Evolutionary conservation across 2,888 invertebrate species (phyloP).

Genomic region (Heliconius ethilla): DNA sequence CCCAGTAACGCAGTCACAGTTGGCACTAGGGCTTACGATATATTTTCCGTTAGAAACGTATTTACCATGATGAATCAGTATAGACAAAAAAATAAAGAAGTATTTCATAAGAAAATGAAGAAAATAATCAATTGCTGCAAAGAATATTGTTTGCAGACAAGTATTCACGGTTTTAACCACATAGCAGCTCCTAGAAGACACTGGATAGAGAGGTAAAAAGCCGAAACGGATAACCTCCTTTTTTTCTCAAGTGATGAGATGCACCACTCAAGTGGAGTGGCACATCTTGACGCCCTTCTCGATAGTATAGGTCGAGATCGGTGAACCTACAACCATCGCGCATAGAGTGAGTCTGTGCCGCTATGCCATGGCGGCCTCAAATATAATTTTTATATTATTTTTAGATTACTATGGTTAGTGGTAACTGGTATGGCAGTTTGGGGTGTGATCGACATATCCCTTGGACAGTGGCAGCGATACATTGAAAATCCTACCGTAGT

Average conservation of each 20-base stretch:
- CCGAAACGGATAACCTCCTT: not conserved
- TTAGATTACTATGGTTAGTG: conserved; percentile 70
- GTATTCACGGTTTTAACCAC: conserved; percentile 76
- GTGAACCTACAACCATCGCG: not conserved
- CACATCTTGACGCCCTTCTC: not conserved
- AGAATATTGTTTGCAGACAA: conserved; percentile 73
- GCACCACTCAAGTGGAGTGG: not conserved
- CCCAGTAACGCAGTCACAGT: too few species aligned
- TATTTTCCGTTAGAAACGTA: too few species aligned
- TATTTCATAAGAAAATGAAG: not conserved
- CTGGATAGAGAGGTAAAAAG: conserved; percentile 72
- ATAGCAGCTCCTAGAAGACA: conserved; percentile 70
- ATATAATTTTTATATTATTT: not conserved
- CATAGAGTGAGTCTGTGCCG: too few species aligned
- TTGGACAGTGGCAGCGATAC: conserved; percentile 81
- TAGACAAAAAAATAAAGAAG: not conserved
- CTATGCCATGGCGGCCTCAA: not conserved
- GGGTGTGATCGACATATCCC: conserved; percentile 72
- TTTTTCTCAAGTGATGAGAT: not conserved
- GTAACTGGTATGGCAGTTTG: conserved; percentile 64
- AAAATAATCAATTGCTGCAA: conserved; percentile 46
- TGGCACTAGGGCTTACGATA: too few species aligned
- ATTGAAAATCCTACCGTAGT: conserved; percentile 84
- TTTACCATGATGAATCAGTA: conserved; percentile 3
- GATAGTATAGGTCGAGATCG: not conserved